Evolutionary conservation across 2,113 vertebrate genomes (phyloP).

Genomic region (Toxostoma redivivum): DNA sequence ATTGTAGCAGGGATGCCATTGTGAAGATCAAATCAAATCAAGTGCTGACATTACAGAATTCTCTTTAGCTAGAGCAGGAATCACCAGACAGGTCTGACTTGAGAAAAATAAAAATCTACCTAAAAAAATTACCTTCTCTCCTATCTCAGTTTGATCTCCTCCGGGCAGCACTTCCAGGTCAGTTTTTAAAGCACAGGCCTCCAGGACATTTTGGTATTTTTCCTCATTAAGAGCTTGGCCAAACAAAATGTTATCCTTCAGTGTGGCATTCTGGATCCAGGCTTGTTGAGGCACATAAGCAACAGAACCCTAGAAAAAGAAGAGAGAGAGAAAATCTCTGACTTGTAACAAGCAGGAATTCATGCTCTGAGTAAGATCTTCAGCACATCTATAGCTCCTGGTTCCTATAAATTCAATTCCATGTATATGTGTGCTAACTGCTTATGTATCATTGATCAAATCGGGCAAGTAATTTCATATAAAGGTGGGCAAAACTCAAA

Average conservation of each 20-base stretch:
- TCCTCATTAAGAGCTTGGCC: slow-evolving; percentile 79
- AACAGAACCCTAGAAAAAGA: slow-evolving; percentile 83
- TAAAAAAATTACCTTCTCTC: slow-evolving; percentile 87
- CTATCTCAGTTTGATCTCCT: slow-evolving; percentile 93
- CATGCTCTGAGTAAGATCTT: background rate
- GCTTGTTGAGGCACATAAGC: slow-evolving; percentile 95
- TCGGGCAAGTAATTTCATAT: background rate
- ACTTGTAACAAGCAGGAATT: background rate
- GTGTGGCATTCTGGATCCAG: slow-evolving; percentile 93
- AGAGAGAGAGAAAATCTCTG: background rate
- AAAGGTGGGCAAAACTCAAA: background rate
- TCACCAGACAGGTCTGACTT: background rate
- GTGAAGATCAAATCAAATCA: background rate
- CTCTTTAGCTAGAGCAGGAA: background rate
- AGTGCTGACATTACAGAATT: background rate
- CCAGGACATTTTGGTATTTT: slow-evolving; percentile 82
- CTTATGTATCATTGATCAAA: background rate
- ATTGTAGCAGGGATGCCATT: background rate
- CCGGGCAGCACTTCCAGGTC: slow-evolving; percentile 91
- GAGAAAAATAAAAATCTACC: background rate
- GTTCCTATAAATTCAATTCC: background rate
- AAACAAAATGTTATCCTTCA: slow-evolving; percentile 95
- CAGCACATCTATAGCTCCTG: background rate
- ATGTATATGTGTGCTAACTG: background rate
- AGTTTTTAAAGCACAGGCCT: slow-evolving; percentile 86